A percentile compares a stretch with the other conserved stretches of the same genome.
Conservation (phyloP, 2,888 invertebrate genomes). For the Caenorhabditis sp. region DNA sequence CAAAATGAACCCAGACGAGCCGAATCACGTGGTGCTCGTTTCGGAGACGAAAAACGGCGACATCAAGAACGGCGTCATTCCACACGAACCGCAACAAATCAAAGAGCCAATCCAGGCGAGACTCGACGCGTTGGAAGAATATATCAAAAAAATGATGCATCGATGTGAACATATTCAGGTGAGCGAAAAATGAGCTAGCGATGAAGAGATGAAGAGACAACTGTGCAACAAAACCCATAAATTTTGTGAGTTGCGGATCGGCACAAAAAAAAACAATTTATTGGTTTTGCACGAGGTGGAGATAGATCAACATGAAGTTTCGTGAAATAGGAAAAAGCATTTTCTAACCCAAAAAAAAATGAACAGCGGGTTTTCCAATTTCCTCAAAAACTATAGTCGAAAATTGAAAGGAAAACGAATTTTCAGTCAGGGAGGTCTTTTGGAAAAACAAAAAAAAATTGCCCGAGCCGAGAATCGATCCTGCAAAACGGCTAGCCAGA, state of each 20-base stretch:
- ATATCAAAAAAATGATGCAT: conserved; percentile 46
- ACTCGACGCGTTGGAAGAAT: conserved; percentile 45
- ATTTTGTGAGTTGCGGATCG: conserved; percentile 25
- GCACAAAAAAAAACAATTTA: neutral
- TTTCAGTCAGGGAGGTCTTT: too few relatives aligned
- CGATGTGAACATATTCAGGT: conserved; percentile 55
- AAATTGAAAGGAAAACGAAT: too few relatives aligned
- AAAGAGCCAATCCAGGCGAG: conserved; percentile 12
- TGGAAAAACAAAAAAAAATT: too few relatives aligned
- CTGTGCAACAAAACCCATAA: conserved; percentile 38
- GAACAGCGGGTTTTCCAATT: too few relatives aligned
- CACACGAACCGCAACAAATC: conserved; percentile 5
- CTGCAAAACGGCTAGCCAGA: too few relatives aligned
- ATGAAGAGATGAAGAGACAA: conserved; percentile 7
- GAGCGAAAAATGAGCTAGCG: neutral
- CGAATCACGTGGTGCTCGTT: conserved; percentile 33
- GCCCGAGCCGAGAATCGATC: too few relatives aligned
- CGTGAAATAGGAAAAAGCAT: too few relatives aligned
- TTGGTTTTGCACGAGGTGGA: neutral
- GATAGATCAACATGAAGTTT: neutral
- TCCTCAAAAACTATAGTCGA: too few relatives aligned
- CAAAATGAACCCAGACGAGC: conserved; percentile 40
- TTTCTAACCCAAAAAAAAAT: too few relatives aligned
- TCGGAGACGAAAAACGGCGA: conserved; percentile 17
- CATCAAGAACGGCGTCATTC: neutral